A percentile compares a stretch with the other conserved stretches of the same genome.
These are phyloP conservation scores for Pandemis heparana DNA, from an alignment of 2,888 invertebrate genomes.

Conservation along the genomic window DNA sequence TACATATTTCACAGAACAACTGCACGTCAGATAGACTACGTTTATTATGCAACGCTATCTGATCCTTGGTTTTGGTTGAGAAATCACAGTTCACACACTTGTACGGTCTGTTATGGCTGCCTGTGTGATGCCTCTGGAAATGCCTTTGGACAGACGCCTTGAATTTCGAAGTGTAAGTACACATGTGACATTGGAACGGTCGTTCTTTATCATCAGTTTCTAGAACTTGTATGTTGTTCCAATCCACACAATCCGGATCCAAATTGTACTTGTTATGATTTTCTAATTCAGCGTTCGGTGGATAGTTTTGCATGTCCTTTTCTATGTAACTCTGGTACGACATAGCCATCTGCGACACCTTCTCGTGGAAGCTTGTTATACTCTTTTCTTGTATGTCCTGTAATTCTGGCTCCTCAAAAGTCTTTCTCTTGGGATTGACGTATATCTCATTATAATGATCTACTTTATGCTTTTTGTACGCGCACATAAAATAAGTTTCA, in stretches of 20 bases:
- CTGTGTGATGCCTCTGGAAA: conserved; percentile 70
- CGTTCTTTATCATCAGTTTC: conserved; percentile 60
- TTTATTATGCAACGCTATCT: conserved; percentile 70
- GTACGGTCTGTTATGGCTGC: conserved; percentile 61
- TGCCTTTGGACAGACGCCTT: conserved; percentile 74
- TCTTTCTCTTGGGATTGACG: conserved; percentile 20
- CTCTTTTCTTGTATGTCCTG: conserved; percentile 8
- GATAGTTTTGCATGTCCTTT: conserved; percentile 17
- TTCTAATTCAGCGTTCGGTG: neutral
- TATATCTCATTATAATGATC: conserved; percentile 50
- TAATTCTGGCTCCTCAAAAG: conserved; percentile 1
- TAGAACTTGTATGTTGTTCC: conserved; percentile 65
- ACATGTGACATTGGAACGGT: conserved; percentile 67
- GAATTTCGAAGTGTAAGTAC: conserved; percentile 64
- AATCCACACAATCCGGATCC: conserved; percentile 62
- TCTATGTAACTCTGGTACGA: conserved; percentile 15
- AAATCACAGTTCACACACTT: conserved; percentile 72
- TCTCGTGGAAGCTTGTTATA: conserved; percentile 5
- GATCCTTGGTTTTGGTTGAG: conserved; percentile 73
- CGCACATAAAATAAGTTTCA: conserved; percentile 63
- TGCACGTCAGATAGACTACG: conserved; percentile 56
- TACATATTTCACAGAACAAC: conserved; percentile 57
- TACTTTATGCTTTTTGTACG: conserved; percentile 64
- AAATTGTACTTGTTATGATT: conserved; percentile 56
- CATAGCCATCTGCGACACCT: conserved; percentile 10